Percentiles rank a stretch among this genome's conserved stretches.
These are phyloP conservation scores for Regulus satrapa DNA, from an alignment of 2,113 vertebrate genomes.

Conservation along the genomic window DNA sequence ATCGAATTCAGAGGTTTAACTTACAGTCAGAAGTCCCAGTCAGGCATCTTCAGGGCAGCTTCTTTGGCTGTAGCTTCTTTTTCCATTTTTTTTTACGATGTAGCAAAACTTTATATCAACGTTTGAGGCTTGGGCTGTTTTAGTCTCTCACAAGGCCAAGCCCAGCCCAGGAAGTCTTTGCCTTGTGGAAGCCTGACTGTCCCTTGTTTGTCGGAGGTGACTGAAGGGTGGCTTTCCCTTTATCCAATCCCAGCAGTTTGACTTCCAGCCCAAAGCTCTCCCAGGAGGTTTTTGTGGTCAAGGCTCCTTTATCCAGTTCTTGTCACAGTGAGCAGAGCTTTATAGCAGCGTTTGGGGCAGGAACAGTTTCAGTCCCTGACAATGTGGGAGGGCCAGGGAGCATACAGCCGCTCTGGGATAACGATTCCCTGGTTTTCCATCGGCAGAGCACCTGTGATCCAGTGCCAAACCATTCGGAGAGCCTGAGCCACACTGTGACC, in stretches of 20 bases:
- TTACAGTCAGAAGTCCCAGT: not conserved
- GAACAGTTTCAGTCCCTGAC: accelerated
- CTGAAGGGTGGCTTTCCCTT: not conserved
- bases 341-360: accelerated
- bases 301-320: not conserved
- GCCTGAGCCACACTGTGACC: slow-evolving; percentile 95
- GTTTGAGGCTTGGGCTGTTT: not conserved
- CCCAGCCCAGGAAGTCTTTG: not conserved
- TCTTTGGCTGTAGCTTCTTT: not conserved
- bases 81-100: not conserved
- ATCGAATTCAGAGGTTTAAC: not conserved
- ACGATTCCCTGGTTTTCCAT: not conserved
- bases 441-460: slow-evolving; percentile 91
- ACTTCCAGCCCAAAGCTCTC: not conserved
- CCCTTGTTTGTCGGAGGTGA: not conserved
- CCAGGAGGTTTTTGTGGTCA: not conserved
- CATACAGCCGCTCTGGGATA: not conserved
- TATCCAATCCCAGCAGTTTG: not conserved
- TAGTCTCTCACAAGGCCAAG: not conserved
- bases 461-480: slow-evolving; percentile 92
- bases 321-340: not conserved
- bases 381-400: not conserved
- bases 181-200: not conserved
- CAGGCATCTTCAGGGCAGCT: not conserved
- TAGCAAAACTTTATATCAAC: not conserved